Evolutionary conservation across 2,888 invertebrate species (phyloP), one percentile per base, ranked within the genome.

Genomic region (Hipparchia semele): DNA sequence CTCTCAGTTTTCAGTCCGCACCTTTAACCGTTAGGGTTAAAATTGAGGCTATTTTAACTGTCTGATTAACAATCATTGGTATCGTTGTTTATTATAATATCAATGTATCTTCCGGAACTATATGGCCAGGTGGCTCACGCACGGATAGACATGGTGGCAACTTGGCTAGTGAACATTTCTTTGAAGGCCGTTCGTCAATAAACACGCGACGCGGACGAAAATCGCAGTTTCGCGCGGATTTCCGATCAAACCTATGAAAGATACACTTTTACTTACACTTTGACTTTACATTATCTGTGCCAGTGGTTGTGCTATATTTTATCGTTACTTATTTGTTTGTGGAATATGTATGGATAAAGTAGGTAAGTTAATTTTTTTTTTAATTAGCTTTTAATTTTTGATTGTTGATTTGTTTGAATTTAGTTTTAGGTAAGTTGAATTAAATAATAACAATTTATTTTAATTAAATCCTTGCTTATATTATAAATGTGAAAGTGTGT

Each of bases 151-250:
- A 46, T 2, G 51, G 59, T 23, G 45, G 51, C 60, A 54, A 23
- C 60, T 70, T 9, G 54, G 33, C 8, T 60, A 53, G 45, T 62
- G 67, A 53, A 72, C 74, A 75, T 68, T 75, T 75, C 67, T 75
- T 70, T 62, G 70, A 75, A 75, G 70, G 75, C 75, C 75, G 75
- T 68, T 70, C 70, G 70, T 46, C 54, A 46, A 68, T 8, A 33
- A 75, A 64, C 75, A 75, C 73, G 75, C 73, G 70, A 67, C 46
- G 68, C 60, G 59, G 10, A 46, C 67, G 71, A 12, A 62, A 54
- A 67, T 71, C 60, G 66, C 59, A 13, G 54, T 61, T 75, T 68
- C 56, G 72, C 72, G 72, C 51, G 56, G 33, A 58, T 68, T 64
- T 58, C 62, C 58, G 56, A 49, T 59, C 12, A 1, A 12, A 58